A percentile compares a stretch with the other conserved stretches of the same genome.
Evolutionary conservation across 2,888 invertebrate genomes (phyloP).

Genomic region (Saturnia japonica): DNA sequence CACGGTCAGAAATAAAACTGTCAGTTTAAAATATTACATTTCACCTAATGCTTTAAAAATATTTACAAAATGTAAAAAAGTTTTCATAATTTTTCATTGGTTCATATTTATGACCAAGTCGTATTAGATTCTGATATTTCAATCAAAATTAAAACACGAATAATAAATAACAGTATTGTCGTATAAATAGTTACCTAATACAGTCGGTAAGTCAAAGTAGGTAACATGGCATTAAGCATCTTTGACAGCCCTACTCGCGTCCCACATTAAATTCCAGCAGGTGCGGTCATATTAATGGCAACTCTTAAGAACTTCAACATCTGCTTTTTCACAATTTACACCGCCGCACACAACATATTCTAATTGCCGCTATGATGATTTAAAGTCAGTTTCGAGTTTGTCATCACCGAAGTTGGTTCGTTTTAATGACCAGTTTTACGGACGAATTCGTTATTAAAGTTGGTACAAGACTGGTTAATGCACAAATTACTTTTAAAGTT

Average conservation of each 20-base stretch:
- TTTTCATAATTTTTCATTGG: too few species aligned
- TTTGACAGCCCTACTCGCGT: slow-evolving; percentile 38
- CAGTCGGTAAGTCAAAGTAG: too few species aligned
- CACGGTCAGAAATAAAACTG: slow-evolving; percentile 24
- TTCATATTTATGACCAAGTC: too few species aligned
- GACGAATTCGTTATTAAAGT: slow-evolving; percentile 38
- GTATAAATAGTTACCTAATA: too few species aligned
- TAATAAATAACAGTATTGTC: too few species aligned
- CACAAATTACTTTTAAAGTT: neutral
- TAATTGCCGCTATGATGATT: slow-evolving; percentile 61
- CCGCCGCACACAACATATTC: slow-evolving; percentile 60
- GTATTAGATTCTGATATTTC: too few species aligned
- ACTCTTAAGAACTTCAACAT: slow-evolving; percentile 65
- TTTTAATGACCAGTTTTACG: slow-evolving; percentile 42
- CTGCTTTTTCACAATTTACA: slow-evolving; percentile 75
- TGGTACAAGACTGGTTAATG: slow-evolving; percentile 8
- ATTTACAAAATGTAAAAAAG: too few species aligned
- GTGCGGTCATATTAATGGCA: slow-evolving; percentile 66
- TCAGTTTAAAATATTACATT: slow-evolving; percentile 17
- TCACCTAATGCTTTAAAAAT: too few species aligned
- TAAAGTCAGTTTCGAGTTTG: slow-evolving; percentile 41
- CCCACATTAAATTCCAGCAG: slow-evolving; percentile 59
- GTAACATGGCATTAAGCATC: too few species aligned
- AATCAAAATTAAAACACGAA: too few species aligned
- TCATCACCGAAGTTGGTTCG: slow-evolving; percentile 30